Conservation (phyloP, 2,113 vertebrate genomes). For the Orthonyx spaldingii region DNA sequence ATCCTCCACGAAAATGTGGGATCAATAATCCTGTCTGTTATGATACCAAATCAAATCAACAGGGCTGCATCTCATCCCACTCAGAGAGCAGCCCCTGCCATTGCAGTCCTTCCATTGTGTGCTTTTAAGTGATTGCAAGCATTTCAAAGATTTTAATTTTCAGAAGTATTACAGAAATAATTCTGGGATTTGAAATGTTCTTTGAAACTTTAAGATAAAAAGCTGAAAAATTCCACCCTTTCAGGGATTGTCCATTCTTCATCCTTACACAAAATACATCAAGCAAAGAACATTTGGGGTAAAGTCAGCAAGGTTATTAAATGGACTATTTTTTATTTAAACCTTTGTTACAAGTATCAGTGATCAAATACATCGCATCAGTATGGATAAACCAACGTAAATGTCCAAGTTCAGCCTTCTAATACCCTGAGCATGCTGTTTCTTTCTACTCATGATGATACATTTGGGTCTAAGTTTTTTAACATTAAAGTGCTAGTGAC, state of each 20-base stretch:
- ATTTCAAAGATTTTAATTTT: not conserved
- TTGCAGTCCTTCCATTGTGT: not conserved
- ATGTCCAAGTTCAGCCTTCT: not conserved
- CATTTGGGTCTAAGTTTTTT: not conserved
- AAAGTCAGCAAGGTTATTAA: not conserved
- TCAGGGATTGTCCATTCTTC: not conserved
- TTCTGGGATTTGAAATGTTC: not conserved
- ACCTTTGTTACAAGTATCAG: not conserved
- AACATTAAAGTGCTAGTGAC: not conserved
- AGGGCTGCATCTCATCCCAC: not conserved
- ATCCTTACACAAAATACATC: not conserved
- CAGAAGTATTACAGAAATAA: not conserved
- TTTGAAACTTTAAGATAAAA: not conserved
- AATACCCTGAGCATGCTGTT: not conserved
- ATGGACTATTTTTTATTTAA: not conserved
- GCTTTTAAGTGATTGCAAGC: not conserved
- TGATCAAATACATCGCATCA: not conserved
- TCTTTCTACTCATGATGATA: not conserved
- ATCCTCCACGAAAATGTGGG: rapidly evolving
- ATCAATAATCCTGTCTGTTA: not conserved
- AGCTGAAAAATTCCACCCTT: not conserved
- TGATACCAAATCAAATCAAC: not conserved
- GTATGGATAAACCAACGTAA: not conserved
- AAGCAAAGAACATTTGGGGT: not conserved
- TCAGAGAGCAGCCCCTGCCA: not conserved